These are phyloP conservation scores for Anoplius nigerrimus DNA, from an alignment of 2,888 invertebrate species.

Conservation along the genomic window DNA sequence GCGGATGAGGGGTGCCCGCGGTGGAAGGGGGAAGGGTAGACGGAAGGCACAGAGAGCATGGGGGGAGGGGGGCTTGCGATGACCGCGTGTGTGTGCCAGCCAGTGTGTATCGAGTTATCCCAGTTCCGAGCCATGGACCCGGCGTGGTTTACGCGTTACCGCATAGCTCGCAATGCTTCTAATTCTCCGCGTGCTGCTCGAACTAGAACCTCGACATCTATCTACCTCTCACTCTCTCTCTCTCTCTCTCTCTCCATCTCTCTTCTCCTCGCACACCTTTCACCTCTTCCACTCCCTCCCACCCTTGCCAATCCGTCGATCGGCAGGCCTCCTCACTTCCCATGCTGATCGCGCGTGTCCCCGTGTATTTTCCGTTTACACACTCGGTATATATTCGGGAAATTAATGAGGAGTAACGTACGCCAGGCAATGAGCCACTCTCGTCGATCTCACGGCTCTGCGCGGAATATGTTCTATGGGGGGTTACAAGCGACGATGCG, in stretches of 20 bases:
- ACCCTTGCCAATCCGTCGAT: too few species aligned
- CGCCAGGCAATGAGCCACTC: too few species aligned
- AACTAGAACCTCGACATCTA: neutral
- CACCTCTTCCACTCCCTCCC: neutral
- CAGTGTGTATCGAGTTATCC: conserved; percentile 57
- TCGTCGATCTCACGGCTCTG: too few species aligned
- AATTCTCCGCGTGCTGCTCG: conserved; percentile 42
- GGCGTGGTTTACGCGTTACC: conserved; percentile 47
- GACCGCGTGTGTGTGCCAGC: conserved; percentile 37
- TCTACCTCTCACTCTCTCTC: conserved; percentile 19
- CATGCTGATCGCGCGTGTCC: too few species aligned
- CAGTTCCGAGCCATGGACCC: conserved; percentile 50
- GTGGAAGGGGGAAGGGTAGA: too few species aligned
- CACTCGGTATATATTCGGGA: too few species aligned
- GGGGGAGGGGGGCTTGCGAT: conserved; percentile 20
- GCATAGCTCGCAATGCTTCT: conserved; percentile 57
- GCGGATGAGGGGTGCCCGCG: conserved; percentile 9
- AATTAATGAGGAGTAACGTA: too few species aligned
- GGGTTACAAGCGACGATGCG: too few species aligned
- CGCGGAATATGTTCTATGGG: too few species aligned
- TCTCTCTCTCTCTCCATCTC: conserved; percentile 7
- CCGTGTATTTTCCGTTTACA: too few species aligned
- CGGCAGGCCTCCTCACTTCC: too few species aligned
- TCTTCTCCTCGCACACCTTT: neutral
- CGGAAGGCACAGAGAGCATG: too few species aligned